Conservation (phyloP, 2,113 vertebrate species). For the Psephotus haematonotus region DNA sequence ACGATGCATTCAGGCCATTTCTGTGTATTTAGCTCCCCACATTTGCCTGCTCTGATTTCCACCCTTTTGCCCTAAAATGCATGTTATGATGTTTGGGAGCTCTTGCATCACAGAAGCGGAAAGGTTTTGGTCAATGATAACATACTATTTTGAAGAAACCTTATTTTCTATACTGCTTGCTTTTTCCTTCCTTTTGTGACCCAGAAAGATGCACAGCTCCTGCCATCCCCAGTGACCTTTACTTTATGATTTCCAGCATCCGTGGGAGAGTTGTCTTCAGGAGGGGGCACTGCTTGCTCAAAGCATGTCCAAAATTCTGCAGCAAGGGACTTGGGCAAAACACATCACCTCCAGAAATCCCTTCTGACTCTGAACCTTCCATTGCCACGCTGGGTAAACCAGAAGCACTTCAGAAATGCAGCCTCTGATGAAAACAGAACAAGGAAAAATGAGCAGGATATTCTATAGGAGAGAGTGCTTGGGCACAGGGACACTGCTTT, state of each 20-base stretch:
- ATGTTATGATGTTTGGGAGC: not conserved
- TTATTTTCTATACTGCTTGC: not conserved
- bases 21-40: not conserved
- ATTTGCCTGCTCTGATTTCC: not conserved
- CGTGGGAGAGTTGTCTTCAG: not conserved
- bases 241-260: not conserved
- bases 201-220: not conserved
- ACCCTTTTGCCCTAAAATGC: rapidly evolving
- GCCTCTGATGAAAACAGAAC: not conserved
- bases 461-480: not conserved
- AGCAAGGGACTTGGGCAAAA: not conserved
- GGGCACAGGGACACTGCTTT: not conserved
- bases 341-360: not conserved
- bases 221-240: not conserved
- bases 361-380: not conserved
- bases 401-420: not conserved
- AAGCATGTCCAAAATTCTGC: not conserved
- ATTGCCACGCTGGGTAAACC: not conserved
- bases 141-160: not conserved
- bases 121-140: not conserved
- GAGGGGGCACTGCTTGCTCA: not conserved
- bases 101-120: not conserved
- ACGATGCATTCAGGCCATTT: not conserved
- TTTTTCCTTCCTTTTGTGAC: not conserved
- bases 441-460: not conserved